Evolutionary conservation across 2,888 invertebrate species (phyloP), one percentile per base, ranked within the genome.

Genomic region (Synanthedon tipuliformis): DNA sequence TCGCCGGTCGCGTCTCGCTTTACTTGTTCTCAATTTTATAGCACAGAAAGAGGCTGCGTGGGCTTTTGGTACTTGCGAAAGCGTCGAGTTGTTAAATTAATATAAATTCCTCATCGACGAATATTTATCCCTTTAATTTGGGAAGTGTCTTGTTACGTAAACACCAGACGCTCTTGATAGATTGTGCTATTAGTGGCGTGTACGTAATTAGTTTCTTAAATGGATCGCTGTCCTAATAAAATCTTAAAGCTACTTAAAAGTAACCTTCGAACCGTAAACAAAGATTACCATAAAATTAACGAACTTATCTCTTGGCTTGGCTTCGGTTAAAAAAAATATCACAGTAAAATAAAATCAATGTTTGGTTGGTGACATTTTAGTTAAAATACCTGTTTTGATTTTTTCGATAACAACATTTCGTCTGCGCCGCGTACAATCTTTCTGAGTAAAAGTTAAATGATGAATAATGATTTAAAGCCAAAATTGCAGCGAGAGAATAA

Each of bases 41-140:
- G 13, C 45, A 45, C 7, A 13, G 45, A 45, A 34, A 34, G 34
- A 15, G 45, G 45, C 45, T 45, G 45, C 45, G 13, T 45, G 45
- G 13, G 45, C 45, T 45, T n/a, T 45, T 13, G 45, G 45, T 45
- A 13, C 45, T 13, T 34, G 11, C 45, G 13, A 15, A 48, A 56
- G 59, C 63, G 55, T 53, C 59, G 59, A 54, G 53, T 62, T 58
- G 64, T 64, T 68, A 69, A 71, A 71, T 71, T 63, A 64, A 71
- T 67, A 65, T 66, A 68, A 72, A 71, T 69, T 69, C 65, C 59
- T 59, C 61, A 65, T 61, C 64, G 60, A 58, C 59, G 61, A 64
- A 60, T 68, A 63, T 68, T 74, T 71, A 70, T 68, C 64, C 61
- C 58, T 61, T 65, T 69, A 73, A 73, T 73, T 70, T 64, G 61